A percentile compares a stretch with the other conserved stretches of the same genome.
Conservation (phyloP, 2,113 vertebrate genomes). For the Vimba vimba region DNA sequence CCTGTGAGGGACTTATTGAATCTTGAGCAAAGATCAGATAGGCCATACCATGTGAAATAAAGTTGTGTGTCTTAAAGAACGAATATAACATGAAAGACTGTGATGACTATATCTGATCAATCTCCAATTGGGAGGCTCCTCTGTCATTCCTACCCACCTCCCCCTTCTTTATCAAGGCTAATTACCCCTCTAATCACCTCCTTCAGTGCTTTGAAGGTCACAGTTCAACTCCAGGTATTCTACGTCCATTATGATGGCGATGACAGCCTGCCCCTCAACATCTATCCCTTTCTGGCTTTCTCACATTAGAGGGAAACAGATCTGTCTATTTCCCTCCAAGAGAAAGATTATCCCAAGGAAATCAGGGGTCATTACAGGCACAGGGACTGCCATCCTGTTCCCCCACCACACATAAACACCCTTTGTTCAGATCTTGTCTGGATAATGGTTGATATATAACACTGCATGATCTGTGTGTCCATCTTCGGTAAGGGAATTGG, state of each 20-base stretch:
- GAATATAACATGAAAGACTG: not conserved
- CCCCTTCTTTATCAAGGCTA: constrained; percentile 68
- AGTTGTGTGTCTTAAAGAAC: not conserved
- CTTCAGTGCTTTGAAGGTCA: constrained; percentile 82
- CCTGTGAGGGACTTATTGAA: not conserved
- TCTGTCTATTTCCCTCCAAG: constrained; percentile 79
- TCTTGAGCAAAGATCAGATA: not conserved
- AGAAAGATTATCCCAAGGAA: constrained; percentile 77
- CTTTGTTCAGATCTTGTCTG: constrained; percentile 59
- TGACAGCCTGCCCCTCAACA: constrained; percentile 78
- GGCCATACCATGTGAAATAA: not conserved
- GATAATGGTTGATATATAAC: constrained; percentile 58
- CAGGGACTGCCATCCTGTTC: constrained; percentile 66
- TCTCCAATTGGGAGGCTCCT: constrained; percentile 50
- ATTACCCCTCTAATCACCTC: constrained; percentile 70
- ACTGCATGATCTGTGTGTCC: constrained; percentile 42
- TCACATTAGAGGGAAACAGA: constrained; percentile 79
- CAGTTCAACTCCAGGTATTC: constrained; percentile 79
- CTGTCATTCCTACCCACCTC: constrained; percentile 44
- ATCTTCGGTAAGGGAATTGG: constrained; percentile 36
- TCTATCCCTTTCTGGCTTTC: constrained; percentile 78
- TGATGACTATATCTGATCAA: constrained; percentile 60
- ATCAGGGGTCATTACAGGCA: constrained; percentile 77
- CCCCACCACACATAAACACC: constrained; percentile 49
- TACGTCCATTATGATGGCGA: constrained; percentile 77